Percentiles rank a stretch among this genome's conserved stretches.
Evolutionary conservation across 1,140 invertebrate species (phyloP).

Genomic region (Plutomurus gul): DNA sequence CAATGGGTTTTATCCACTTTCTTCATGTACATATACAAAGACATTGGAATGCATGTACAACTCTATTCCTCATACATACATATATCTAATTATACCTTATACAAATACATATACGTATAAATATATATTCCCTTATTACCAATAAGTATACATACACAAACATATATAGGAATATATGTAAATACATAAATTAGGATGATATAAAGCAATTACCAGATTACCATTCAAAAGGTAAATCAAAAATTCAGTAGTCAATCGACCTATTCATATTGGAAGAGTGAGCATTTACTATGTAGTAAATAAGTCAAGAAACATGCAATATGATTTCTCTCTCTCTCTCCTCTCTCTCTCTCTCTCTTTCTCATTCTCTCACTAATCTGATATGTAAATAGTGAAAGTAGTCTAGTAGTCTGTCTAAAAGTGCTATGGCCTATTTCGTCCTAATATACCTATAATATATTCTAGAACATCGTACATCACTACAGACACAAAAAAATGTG

Average conservation of each 20-base stretch:
- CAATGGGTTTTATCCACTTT: constrained; percentile 26
- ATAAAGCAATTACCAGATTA: neutral
- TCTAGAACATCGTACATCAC: too few species aligned
- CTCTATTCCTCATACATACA: neutral
- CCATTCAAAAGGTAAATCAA: constrained; percentile 8
- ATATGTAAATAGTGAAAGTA: constrained; percentile 1
- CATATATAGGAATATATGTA: neutral
- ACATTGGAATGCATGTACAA: constrained; percentile 16
- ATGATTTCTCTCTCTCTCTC: constrained; percentile 25
- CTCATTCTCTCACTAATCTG: constrained; percentile 10
- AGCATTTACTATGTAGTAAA: constrained; percentile 24
- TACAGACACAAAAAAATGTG: too few species aligned
- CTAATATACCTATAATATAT: too few species aligned
- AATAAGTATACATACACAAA: neutral
- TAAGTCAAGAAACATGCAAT: constrained; percentile 16
- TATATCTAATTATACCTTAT: neutral
- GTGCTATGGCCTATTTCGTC: too few species aligned
- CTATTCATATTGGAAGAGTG: constrained; percentile 26
- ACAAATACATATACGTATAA: neutral
- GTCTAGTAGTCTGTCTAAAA: neutral
- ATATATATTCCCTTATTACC: neutral
- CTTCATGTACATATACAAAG: constrained; percentile 24
- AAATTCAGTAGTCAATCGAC: constrained; percentile 23
- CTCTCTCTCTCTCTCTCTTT: too few species aligned
- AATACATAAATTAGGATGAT: neutral